phyloP scores from a whole-genome alignment of 30 jellyfish, hydroid and myxozoan genomes.

The Aurelia aurita complex sp. Pacific region DNA sequence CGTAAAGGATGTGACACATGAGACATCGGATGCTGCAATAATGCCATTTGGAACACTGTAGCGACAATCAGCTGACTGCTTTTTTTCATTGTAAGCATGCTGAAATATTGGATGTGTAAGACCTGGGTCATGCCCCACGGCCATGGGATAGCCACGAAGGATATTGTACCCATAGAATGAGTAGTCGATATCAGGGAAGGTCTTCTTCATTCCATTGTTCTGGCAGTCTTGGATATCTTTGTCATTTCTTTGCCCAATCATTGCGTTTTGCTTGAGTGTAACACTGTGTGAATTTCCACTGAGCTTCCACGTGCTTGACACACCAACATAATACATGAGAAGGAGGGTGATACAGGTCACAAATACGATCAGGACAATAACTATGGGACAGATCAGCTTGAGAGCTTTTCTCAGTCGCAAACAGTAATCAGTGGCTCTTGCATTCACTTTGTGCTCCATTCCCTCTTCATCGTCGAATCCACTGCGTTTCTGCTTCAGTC shows the following conservation, averaged over 20 bases:
- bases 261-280: neutral
- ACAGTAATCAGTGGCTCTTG: no score
- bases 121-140: constrained; percentile 77
- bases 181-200: constrained; percentile 76
- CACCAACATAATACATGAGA: neutral
- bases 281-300: constrained; percentile 4
- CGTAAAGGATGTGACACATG: constrained; percentile 75
- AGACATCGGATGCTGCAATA: constrained; percentile 61
- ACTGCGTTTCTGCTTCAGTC: neutral
- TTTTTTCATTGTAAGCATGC: constrained; percentile 20
- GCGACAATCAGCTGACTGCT: constrained; percentile 70
- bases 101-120: constrained; percentile 64
- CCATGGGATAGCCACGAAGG: constrained; percentile 61
- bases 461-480: no score
- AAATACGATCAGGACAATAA: neutral
- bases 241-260: neutral
- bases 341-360: neutral
- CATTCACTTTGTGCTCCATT: no score
- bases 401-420: no score
- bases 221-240: constrained; percentile 35
- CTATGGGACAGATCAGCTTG: neutral
- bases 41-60: constrained; percentile 55
- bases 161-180: constrained; percentile 73
- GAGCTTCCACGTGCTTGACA: neutral
- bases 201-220: neutral